phyloP scores from a whole-genome alignment of 2,797 vertebrate species.

The Alectoris magna region DNA sequence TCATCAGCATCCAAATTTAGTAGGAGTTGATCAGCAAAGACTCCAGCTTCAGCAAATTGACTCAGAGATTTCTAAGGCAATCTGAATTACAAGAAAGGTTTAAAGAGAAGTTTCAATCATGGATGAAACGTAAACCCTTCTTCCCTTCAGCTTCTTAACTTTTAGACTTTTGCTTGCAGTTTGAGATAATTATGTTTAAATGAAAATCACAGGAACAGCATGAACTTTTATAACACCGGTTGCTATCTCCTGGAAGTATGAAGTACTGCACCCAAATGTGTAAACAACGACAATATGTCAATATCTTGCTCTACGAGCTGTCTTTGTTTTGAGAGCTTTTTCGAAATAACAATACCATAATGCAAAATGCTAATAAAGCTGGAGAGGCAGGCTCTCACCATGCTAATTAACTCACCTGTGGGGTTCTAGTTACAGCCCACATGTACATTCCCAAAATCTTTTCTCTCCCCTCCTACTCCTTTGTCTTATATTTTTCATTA shows the following conservation, averaged over 20 bases:
- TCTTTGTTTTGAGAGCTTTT: neutral
- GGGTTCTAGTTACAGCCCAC: neutral
- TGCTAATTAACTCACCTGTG: neutral
- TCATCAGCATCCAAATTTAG: neutral
- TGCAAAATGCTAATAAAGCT: neutral
- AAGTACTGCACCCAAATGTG: neutral
- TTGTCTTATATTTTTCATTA: conserved; percentile 28
- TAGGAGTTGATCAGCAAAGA: neutral
- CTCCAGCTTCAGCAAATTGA: neutral
- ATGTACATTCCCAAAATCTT: neutral
- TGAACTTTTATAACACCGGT: neutral
- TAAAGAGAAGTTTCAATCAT: neutral
- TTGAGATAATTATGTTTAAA: neutral
- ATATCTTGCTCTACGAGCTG: neutral
- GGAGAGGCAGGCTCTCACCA: neutral
- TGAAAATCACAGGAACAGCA: neutral
- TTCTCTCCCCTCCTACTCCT: neutral
- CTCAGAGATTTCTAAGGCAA: neutral
- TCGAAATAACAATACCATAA: neutral
- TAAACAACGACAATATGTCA: neutral
- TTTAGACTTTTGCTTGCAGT: neutral
- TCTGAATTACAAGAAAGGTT: neutral
- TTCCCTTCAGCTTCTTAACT: neutral
- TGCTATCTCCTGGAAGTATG: neutral
- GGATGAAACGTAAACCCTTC: neutral